Conservation (phyloP, 1,140 invertebrate genomes). For the Apis cerana region DNA sequence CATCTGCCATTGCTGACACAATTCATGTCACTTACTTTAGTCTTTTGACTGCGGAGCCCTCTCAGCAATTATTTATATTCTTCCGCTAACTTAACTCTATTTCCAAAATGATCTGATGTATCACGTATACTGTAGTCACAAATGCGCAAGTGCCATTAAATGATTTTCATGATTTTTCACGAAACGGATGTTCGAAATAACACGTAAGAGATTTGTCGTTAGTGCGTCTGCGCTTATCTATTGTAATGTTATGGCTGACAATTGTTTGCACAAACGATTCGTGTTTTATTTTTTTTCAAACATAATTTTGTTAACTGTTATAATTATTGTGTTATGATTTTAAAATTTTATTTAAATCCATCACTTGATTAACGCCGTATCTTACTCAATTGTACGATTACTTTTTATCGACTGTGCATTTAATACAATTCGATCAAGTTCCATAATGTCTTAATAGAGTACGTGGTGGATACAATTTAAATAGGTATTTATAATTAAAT, state of each 20-base stretch:
- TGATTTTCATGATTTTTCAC: slow-evolving; percentile 59
- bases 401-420: not conserved
- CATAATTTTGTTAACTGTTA: not conserved
- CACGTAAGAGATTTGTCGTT: slow-evolving; percentile 62
- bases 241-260: not conserved
- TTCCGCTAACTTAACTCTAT: not conserved
- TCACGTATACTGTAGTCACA: slow-evolving; percentile 16
- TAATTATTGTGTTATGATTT: not conserved
- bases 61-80: not conserved
- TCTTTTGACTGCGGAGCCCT: not conserved
- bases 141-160: slow-evolving; percentile 60
- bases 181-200: slow-evolving; percentile 66
- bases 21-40: slow-evolving; percentile 44
- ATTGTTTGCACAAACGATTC: not conserved
- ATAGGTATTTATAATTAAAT: not conserved
- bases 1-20: slow-evolving; percentile 42
- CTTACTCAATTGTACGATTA: too few relatives aligned
- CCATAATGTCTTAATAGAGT: not conserved
- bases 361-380: slow-evolving; percentile 44
- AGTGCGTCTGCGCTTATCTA: not conserved
- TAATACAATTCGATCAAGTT: not conserved
- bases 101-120: slow-evolving; percentile 35
- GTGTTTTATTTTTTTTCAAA: slow-evolving; percentile 15
- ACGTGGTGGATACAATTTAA: not conserved
- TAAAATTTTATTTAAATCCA: slow-evolving; percentile 22